Percentiles rank a stretch among this genome's conserved stretches.
Evolutionary conservation across 2,113 vertebrate species (phyloP).

Genomic region (Polypterus bichir): DNA sequence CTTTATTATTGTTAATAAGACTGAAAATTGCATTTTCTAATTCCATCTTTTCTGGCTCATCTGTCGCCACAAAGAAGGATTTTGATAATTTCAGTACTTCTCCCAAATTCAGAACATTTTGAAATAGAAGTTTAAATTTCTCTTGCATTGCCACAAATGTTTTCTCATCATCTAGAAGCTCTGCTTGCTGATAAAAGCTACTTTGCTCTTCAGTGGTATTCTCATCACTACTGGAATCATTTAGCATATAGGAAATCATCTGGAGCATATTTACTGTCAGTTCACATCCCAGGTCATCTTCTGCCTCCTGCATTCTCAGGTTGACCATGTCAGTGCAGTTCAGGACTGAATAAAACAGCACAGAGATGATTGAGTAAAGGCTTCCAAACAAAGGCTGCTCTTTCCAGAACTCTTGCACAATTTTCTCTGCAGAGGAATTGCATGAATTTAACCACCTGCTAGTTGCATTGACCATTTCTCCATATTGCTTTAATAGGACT

Average conservation of each 20-base stretch:
- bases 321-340: slow-evolving; percentile 5
- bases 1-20: background rate
- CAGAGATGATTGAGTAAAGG: slow-evolving; percentile 4
- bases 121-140: slow-evolving; percentile 3
- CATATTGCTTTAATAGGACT: slow-evolving; percentile 5
- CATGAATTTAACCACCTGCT: slow-evolving; percentile 3
- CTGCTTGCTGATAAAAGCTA: background rate
- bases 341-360: slow-evolving; percentile 5
- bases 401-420: slow-evolving; percentile 7
- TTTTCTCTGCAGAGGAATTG: background rate
- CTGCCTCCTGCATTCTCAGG: background rate
- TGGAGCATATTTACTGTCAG: background rate
- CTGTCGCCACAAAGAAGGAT: background rate
- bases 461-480: background rate
- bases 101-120: slow-evolving; percentile 7
- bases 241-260: background rate
- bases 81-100: background rate
- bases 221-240: background rate
- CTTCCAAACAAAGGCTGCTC: slow-evolving; percentile 4
- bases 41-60: background rate
- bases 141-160: background rate
- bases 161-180: background rate
- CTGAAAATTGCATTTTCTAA: background rate
- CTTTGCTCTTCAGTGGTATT: background rate
- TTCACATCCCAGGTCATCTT: slow-evolving; percentile 8